phyloP scores from a whole-genome alignment of 1,140 invertebrate genomes.

The Pachypeltis micranthus region DNA sequence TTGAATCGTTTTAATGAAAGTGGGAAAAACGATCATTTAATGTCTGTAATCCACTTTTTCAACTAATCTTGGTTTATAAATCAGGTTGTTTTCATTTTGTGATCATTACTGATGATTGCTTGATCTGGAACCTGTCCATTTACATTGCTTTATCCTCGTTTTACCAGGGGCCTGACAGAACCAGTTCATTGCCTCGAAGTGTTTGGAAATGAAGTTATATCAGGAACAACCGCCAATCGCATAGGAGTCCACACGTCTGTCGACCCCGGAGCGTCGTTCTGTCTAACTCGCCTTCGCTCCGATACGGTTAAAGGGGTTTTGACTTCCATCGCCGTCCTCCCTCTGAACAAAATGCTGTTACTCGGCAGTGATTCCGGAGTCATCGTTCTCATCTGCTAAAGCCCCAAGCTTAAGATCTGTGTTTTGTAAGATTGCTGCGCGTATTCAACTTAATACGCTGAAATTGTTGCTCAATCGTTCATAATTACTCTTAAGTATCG shows the following conservation, averaged over 20 bases:
- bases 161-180: conserved; percentile 72
- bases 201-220: conserved; percentile 62
- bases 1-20: no score
- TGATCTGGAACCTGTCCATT: no score
- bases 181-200: conserved; percentile 75
- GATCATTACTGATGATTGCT: no score
- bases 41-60: no score
- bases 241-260: conserved; percentile 77
- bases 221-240: conserved; percentile 75
- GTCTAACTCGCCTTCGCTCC: conserved; percentile 70
- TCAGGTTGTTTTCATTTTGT: no score
- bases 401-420: neutral
- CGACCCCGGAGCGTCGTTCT: conserved; percentile 58
- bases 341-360: conserved; percentile 75
- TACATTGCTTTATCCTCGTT: no score
- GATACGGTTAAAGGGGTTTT: conserved; percentile 85
- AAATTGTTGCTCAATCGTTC: no score
- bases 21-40: no score
- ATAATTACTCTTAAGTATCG: no score
- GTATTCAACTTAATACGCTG: no score
- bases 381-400: conserved; percentile 71
- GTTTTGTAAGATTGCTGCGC: no score
- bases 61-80: no score
- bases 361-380: conserved; percentile 82
- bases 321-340: conserved; percentile 75